These are phyloP conservation scores for Oncorhynchus clarkii DNA, from an alignment of 2,113 vertebrate species.

Conservation along the genomic window DNA sequence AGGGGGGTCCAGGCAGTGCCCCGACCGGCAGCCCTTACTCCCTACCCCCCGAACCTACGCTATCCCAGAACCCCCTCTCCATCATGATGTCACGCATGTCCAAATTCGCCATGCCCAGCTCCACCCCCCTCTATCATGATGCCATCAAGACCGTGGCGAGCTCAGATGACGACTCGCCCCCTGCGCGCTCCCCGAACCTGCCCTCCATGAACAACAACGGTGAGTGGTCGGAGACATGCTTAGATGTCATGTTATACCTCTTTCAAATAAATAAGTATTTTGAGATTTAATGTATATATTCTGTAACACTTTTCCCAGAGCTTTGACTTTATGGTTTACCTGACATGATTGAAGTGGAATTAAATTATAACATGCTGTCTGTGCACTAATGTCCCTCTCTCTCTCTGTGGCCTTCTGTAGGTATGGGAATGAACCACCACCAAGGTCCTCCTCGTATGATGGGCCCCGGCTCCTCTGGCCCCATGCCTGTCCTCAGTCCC, in stretches of 20 bases:
- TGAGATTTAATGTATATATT: no score
- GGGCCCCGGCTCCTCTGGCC: slow-evolving; percentile 88
- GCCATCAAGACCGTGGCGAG: slow-evolving; percentile 99
- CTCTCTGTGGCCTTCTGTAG: slow-evolving; percentile 57
- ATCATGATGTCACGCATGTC: slow-evolving; percentile 99
- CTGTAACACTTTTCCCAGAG: no score
- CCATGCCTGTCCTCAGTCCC: slow-evolving; percentile 96
- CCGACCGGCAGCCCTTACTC: slow-evolving; percentile 92
- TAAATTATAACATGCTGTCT: not conserved
- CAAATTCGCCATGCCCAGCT: slow-evolving; percentile 99
- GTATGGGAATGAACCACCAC: slow-evolving; percentile 91
- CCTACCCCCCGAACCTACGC: slow-evolving; percentile 94
- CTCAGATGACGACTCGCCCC: slow-evolving; percentile 96
- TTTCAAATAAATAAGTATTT: no score
- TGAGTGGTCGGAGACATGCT: slow-evolving; percentile 54
- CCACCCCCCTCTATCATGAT: slow-evolving; percentile 95
- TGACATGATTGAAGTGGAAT: not conserved
- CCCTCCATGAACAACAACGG: slow-evolving; percentile 91
- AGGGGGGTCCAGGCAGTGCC: slow-evolving; percentile 66
- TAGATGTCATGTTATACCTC: no score
- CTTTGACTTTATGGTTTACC: not conserved
- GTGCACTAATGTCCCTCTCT: not conserved
- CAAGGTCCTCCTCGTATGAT: slow-evolving; percentile 93
- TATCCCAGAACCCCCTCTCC: slow-evolving; percentile 97
- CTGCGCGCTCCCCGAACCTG: slow-evolving; percentile 94